Evolutionary conservation across 2,888 invertebrate species (phyloP).

Genomic region (Thecophora atra): DNA sequence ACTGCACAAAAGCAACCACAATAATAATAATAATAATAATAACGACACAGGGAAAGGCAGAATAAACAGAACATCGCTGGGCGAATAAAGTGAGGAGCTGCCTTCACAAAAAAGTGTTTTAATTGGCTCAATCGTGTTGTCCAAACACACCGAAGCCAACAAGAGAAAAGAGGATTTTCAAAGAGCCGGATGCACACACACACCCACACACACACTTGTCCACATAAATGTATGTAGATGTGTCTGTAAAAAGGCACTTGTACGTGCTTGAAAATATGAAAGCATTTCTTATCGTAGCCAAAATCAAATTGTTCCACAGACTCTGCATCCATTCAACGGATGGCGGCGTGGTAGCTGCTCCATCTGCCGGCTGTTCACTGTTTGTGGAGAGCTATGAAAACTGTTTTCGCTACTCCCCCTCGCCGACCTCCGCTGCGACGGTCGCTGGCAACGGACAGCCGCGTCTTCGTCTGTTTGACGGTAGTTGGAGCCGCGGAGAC

Average conservation of each 20-base stretch:
- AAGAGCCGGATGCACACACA: neutral
- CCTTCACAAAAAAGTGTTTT: conserved; percentile 9
- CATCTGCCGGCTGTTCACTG: neutral
- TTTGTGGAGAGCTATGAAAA: neutral
- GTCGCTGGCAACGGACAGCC: neutral
- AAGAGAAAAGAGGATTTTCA: neutral
- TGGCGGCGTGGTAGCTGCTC: neutral
- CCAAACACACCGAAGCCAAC: conserved; percentile 6
- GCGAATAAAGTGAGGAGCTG: neutral
- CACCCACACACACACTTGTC: neutral
- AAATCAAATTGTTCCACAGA: conserved; percentile 20
- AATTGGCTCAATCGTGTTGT: conserved; percentile 25
- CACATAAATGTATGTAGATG: too few relatives aligned
- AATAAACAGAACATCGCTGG: neutral
- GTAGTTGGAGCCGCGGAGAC: neutral
- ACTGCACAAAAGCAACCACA: neutral
- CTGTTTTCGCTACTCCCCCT: neutral
- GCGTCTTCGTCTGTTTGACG: neutral
- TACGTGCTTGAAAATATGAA: conserved; percentile 19
- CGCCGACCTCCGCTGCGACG: neutral
- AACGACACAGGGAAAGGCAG: neutral
- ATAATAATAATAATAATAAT: neutral
- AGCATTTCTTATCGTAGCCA: conserved; percentile 25
- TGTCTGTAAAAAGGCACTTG: neutral
- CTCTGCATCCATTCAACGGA: neutral